Percentiles rank a stretch among this genome's conserved stretches.
Conservation (phyloP, 2,113 vertebrate genomes). For the Perccottus glenii region DNA sequence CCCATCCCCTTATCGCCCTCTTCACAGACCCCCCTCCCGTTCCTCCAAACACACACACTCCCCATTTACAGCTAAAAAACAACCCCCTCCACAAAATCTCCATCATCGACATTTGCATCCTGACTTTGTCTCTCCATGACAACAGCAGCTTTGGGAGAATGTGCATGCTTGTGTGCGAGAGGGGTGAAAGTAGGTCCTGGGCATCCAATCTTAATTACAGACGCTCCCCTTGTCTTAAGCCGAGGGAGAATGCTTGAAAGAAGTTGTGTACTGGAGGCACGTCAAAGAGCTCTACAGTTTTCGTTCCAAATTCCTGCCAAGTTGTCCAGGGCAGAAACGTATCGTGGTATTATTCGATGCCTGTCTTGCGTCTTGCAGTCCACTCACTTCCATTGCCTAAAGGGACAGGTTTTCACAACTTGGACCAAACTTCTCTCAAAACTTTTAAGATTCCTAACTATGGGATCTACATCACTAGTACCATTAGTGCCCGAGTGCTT, state of each 20-base stretch:
- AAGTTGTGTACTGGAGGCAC: constrained; percentile 57
- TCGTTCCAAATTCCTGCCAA: constrained; percentile 66
- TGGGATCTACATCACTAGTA: background rate
- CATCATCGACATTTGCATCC: constrained; percentile 54
- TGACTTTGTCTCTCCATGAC: constrained; percentile 69
- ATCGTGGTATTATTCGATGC: constrained; percentile 54
- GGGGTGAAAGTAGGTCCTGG: constrained; percentile 39
- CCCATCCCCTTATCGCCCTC: constrained; percentile 60
- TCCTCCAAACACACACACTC: background rate
- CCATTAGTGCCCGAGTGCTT: background rate
- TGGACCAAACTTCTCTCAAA: constrained; percentile 43
- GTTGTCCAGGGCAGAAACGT: constrained; percentile 55
- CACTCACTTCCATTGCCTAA: constrained; percentile 51
- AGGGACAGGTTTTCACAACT: constrained; percentile 60
- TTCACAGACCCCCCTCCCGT: constrained; percentile 19
- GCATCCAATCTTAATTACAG: constrained; percentile 80
- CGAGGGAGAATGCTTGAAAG: constrained; percentile 42
- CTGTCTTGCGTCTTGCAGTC: constrained; percentile 46
- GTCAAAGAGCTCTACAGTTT: constrained; percentile 40
- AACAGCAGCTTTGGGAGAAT: constrained; percentile 69
- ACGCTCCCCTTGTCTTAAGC: constrained; percentile 43
- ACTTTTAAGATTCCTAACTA: constrained; percentile 11
- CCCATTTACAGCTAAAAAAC: constrained; percentile 40
- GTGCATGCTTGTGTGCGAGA: constrained; percentile 24
- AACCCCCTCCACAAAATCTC: constrained; percentile 41